phyloP scores from a whole-genome alignment of 2,797 vertebrate species.

The Dendrocincla fuliginosa region DNA sequence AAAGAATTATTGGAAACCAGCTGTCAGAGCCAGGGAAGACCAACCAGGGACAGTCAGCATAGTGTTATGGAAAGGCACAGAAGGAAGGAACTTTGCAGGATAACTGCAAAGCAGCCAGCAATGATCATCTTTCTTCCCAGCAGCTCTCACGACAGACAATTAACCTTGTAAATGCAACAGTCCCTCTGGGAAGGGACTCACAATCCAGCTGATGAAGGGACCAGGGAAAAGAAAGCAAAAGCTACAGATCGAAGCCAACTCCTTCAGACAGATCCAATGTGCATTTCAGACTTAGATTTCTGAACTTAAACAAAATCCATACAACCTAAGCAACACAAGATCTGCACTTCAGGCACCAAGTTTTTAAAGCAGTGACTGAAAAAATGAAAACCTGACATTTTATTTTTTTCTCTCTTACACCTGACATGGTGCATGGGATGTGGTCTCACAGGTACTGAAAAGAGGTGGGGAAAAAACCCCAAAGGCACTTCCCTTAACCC shows the following conservation, averaged over 20 bases:
- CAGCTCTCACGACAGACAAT: background rate
- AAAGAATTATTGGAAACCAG: background rate
- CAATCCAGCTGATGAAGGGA: background rate
- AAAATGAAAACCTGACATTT: background rate
- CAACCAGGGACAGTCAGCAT: background rate
- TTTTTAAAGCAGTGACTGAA: background rate
- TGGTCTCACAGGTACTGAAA: background rate
- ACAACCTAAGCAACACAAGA: background rate
- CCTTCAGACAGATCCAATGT: background rate
- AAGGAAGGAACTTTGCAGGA: background rate
- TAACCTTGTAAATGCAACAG: background rate
- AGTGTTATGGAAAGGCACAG: background rate
- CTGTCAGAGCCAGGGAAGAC: background rate
- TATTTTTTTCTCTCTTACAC: background rate
- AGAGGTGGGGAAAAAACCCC: rapidly evolving
- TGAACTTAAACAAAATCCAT: background rate
- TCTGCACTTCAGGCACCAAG: background rate
- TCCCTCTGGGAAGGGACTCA: background rate
- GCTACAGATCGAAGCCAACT: background rate
- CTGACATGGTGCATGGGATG: background rate
- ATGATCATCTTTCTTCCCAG: background rate
- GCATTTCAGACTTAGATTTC: background rate
- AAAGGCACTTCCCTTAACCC: background rate
- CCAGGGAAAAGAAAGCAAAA: background rate
- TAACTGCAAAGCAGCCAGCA: background rate